phyloP scores from a whole-genome alignment of 1,140 invertebrate species.

The Bombus affinis region DNA sequence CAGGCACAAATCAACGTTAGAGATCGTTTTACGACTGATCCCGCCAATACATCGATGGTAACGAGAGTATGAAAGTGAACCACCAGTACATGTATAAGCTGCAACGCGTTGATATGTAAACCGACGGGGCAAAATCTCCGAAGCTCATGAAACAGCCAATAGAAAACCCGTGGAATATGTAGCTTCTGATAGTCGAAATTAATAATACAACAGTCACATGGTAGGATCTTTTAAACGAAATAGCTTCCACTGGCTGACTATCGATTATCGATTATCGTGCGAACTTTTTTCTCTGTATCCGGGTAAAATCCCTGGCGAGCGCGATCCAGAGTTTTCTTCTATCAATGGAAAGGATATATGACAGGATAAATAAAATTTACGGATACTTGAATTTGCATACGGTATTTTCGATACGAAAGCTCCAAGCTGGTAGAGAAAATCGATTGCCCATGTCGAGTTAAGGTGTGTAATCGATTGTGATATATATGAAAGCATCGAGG shows the following conservation, averaged over 20 bases:
- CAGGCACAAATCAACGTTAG: background rate
- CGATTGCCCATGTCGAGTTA: background rate
- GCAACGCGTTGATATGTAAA: conserved; percentile 14
- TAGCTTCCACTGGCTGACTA: background rate
- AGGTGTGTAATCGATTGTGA: background rate
- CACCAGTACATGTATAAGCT: background rate
- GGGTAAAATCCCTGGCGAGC: background rate
- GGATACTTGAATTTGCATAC: background rate
- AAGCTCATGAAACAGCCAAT: background rate
- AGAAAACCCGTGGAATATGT: background rate
- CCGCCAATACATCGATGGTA: background rate
- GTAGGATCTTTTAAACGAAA: background rate
- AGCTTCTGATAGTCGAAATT: background rate
- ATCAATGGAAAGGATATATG: too few relatives aligned
- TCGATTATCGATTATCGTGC: background rate
- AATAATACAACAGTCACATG: conserved; percentile 9
- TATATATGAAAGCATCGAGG: background rate
- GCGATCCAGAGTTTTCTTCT: too few relatives aligned
- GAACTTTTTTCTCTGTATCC: background rate
- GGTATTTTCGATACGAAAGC: background rate
- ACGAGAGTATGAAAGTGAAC: background rate
- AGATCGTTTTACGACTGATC: background rate
- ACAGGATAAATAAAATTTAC: conserved; percentile 17
- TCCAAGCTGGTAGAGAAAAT: background rate
- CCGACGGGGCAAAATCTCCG: background rate